Percentiles rank a stretch among this genome's conserved stretches.
phyloP scores from a whole-genome alignment of 2,888 invertebrate species.

The Acronicta alni region DNA sequence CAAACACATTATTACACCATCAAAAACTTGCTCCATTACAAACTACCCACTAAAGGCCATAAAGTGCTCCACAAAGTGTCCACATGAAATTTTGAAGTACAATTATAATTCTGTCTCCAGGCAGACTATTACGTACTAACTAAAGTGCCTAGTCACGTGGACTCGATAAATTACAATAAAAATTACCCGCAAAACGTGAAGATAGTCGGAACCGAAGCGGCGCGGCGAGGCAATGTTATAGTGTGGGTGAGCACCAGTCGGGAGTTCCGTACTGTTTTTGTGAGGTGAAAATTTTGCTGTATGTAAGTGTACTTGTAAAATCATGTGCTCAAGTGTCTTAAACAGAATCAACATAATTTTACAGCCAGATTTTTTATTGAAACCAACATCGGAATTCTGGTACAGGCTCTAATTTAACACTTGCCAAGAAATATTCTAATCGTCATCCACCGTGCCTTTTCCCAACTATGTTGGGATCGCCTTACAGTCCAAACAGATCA shows the following conservation, averaged over 20 bases:
- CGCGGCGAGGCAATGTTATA: conserved; percentile 19
- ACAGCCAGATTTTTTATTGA: too few relatives aligned
- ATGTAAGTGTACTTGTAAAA: not conserved
- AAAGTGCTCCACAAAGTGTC: conserved; percentile 44
- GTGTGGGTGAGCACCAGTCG: conserved; percentile 10
- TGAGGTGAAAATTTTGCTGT: not conserved
- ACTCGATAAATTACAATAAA: conserved; percentile 86
- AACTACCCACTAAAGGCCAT: conserved; percentile 37
- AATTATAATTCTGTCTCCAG: conserved; percentile 72
- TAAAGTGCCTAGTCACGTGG: conserved; percentile 84
- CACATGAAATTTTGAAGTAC: conserved; percentile 53
- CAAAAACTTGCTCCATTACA: conserved; percentile 46
- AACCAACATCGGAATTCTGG: too few relatives aligned
- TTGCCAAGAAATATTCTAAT: too few relatives aligned
- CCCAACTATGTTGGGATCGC: too few relatives aligned
- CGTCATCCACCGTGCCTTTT: too few relatives aligned
- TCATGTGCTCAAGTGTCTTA: not conserved
- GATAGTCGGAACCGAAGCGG: conserved; percentile 58
- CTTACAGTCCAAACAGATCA: too few relatives aligned
- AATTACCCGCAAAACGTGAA: conserved; percentile 75
- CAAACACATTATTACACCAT: conserved; percentile 55
- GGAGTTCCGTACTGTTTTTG: conserved; percentile 34
- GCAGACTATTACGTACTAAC: conserved; percentile 69
- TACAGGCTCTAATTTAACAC: too few relatives aligned
- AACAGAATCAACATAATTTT: too few relatives aligned